Evolutionary conservation across 2,888 invertebrate genomes (phyloP), one percentile per base, ranked within the genome.

Genomic region (Nipponacmea schrenckii): DNA sequence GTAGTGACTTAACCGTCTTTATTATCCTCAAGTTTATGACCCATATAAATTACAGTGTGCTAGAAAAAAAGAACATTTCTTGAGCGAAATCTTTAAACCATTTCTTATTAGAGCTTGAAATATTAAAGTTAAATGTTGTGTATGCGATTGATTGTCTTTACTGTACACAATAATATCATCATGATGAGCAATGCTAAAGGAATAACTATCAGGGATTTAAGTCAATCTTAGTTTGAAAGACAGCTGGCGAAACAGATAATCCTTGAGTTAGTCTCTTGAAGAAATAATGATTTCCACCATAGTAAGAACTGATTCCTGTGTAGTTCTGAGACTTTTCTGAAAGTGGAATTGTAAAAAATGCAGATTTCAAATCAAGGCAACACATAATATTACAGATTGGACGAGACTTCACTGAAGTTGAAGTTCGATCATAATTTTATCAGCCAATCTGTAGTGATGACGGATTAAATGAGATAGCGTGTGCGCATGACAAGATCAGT

Each of bases 221-320:
- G 24, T 56, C 56, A 20, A 56, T 56, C 24, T 56, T 56, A 56
- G 56, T 20, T 24, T 56, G 56, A 56, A 56, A 56, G n/a, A 56
- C 56, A 20, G 56, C 17, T 20, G 56, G 56, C 24, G 56, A 56
- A 56, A 56, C 56, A 17, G 20, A 20, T 24, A 56, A 56, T 20
- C 56, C 56, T 56, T 56, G 56, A 56, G 56, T 56, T 56, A 56
- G n/a, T 24, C 56, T 56, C 12, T 56, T 56, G 10, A 56, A 56
- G 12, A n/a, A 56, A 56, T 56, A 56, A 24, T 56, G 56, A 8
- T 56, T 56, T 24, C 56, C 56, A 56, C 56, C 56, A 17, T n/a
- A 56, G 24, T 56, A 56, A 56, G 56, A 56, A 8, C 20, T 20
- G 24, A 56, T 56, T 56, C 56, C 56, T 56, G 56, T 56, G 24